Base-by-base conservation (phyloP, 2,888 invertebrate species). In the Andricus quercusramuli region DNA sequence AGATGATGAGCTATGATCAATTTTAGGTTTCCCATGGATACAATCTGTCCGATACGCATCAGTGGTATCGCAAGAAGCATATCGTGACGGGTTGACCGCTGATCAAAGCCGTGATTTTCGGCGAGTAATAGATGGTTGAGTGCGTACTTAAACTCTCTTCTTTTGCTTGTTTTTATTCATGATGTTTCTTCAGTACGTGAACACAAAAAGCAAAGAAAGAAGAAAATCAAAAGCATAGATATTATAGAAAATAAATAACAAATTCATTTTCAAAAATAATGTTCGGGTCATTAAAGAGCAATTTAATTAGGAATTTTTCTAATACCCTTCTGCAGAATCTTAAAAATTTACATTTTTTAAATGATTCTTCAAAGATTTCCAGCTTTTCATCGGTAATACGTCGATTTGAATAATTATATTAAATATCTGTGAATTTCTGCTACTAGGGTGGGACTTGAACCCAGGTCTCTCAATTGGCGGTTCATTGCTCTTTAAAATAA, bases 1-100 rank as follows among this genome's bases (percentile, higher is more conserved):
- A 74, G 32, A 74, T 74, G 22, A 64, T 74, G 37, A 74, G 74
- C 56, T 74, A 29, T 74, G 74, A 29, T 32, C 56, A 74, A 37
- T 56, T 74, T 32, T 56, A 32, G 56, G n/a, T 37, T 56, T 74
- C 56, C 5, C 74, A 37, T 20, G 56, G 32, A 74, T 47, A 47
- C 15, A 17, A 56, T 4, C 29, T 56, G 15, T 37, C 74, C 32
- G 32, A 56, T 70, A 20, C 25, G 70, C 32, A 20, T 32, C 51
- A 29, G 15, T 17, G 4, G 59, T 59, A 22, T 13, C 13, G 25
- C 62, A 15, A 25, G 17, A 1, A 29, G 29, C 17, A 64, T 17
- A 29, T 29, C 64, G 64, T 64, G 29, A 29, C 8, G 25, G 8
- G 64, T 29, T 29, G 64, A 64, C 17, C 15, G 29, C 25, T 29